Base-by-base conservation (phyloP, 2,113 vertebrate species). In the Gila orcuttii region DNA sequence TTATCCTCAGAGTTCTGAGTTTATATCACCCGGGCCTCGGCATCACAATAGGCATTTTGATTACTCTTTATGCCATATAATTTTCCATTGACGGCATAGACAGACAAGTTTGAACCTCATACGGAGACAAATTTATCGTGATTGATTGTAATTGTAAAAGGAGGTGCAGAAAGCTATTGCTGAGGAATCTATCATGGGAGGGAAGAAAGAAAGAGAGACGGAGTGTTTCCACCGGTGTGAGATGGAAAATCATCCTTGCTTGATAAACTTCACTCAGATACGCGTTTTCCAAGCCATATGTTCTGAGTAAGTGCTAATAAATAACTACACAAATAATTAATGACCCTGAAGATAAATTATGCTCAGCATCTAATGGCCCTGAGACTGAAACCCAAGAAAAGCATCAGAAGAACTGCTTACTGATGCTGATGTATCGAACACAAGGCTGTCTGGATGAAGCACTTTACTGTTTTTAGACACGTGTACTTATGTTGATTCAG, bases 51-150 rank as follows among this genome's bases (percentile, higher is more conserved):
- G 60, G 33, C 25, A 31, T 52, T 83, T 59, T 59, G 80, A 83
- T 83, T 33, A 87, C 50, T 87, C 79, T 39, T 47, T 87, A 78
- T 78, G 55, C 50, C 62, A n/a, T 83, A 19, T 57, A 5, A 78
- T 77, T 78, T 83, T 59, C 47, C 60, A n/a, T 19, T 42, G 74
- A 83, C 69, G 73, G 39, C 47, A 6, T 42, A 59, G 81, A 69
- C 10, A 55, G 50, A 39, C 62, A 52, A 83, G 60, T 62, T 36
- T 79, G 71, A 77, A 77, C 21, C 17, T 74, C 25, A 36, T 86
- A 64, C 60, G 52, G 86, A 87, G 31, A 62, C 69, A 64, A 76
- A 69, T 68, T 60, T 31, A 78, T 85, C 68, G n/a, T 52, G 81
- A 86, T 71, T 83, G 86, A 87, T 83, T 78, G 60, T 45, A 25